These are phyloP conservation scores for Illadopsis cleaveri DNA, from an alignment of 2,113 vertebrate species.

Conservation along the genomic window DNA sequence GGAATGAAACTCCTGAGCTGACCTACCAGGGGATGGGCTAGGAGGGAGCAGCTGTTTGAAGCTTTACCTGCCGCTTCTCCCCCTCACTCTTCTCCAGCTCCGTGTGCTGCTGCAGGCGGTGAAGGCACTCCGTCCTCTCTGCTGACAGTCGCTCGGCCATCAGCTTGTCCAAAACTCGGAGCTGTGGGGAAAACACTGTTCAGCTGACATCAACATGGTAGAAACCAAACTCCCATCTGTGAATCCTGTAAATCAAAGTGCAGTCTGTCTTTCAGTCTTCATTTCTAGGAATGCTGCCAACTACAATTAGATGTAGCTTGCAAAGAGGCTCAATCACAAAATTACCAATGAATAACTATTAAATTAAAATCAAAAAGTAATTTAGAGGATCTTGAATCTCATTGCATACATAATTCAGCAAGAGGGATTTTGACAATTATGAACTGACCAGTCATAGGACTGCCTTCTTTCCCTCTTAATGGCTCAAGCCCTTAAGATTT, in stretches of 20 bases:
- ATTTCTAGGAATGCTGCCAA: background rate
- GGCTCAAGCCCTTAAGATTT: background rate
- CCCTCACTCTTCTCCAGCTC: slow-evolving; percentile 80
- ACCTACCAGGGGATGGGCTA: background rate
- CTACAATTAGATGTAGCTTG: background rate
- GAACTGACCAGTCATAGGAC: background rate
- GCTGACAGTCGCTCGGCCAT: slow-evolving; percentile 89
- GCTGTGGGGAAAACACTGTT: slow-evolving; percentile 64
- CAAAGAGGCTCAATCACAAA: background rate
- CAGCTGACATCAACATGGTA: background rate
- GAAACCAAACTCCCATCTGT: background rate
- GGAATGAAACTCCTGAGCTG: background rate
- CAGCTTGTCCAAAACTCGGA: slow-evolving; percentile 90
- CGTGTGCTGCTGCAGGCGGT: slow-evolving; percentile 84
- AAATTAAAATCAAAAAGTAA: background rate
- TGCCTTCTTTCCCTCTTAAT: background rate
- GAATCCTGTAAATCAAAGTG: background rate
- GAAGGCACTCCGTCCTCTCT: slow-evolving; percentile 87
- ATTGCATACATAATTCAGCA: background rate
- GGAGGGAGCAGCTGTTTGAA: background rate
- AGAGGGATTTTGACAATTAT: background rate
- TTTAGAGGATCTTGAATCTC: background rate
- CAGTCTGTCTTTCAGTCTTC: background rate
- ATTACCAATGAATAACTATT: background rate
- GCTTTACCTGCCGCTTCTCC: slow-evolving; percentile 87